phyloP scores from a whole-genome alignment of 1,140 invertebrate species.

The Oedothorax gibbosus region DNA sequence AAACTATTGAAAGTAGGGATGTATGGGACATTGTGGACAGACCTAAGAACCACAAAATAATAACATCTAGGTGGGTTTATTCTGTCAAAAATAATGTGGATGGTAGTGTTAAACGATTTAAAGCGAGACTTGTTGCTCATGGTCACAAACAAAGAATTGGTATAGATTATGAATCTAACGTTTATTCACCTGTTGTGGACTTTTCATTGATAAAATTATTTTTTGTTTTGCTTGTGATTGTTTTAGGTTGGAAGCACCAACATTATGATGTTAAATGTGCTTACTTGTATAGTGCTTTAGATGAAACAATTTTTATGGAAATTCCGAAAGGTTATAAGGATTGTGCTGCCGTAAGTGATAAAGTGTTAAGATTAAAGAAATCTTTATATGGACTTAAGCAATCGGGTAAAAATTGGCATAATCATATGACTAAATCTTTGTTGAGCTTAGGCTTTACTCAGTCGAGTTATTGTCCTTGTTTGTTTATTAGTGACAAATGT shows the following conservation, averaged over 20 bases:
- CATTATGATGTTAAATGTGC: not conserved
- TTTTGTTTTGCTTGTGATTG: slow-evolving; percentile 3
- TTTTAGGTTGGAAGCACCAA: not conserved
- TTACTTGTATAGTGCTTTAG: not conserved
- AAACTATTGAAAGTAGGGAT: not conserved
- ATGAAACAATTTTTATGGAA: not conserved
- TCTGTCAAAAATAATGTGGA: not conserved
- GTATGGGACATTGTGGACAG: not conserved
- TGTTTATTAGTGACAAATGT: not conserved
- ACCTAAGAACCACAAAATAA: not conserved
- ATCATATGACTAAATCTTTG: not conserved
- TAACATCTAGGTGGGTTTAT: not conserved
- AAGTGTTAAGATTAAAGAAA: slow-evolving; percentile 4
- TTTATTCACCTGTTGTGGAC: not conserved
- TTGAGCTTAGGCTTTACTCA: not conserved
- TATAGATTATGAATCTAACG: too few species aligned
- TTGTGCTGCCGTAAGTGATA: not conserved
- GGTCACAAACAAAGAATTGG: not conserved
- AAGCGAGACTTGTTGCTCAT: not conserved
- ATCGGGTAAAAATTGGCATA: not conserved
- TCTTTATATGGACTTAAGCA: slow-evolving; percentile 5
- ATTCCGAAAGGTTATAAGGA: not conserved
- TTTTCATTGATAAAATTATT: slow-evolving; percentile 6
- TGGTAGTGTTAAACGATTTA: not conserved
- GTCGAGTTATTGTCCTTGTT: not conserved